Evolutionary conservation across 2,113 vertebrate species (phyloP), one percentile per base, ranked within the genome.

Genomic region (Pelmatolapia mariae): DNA sequence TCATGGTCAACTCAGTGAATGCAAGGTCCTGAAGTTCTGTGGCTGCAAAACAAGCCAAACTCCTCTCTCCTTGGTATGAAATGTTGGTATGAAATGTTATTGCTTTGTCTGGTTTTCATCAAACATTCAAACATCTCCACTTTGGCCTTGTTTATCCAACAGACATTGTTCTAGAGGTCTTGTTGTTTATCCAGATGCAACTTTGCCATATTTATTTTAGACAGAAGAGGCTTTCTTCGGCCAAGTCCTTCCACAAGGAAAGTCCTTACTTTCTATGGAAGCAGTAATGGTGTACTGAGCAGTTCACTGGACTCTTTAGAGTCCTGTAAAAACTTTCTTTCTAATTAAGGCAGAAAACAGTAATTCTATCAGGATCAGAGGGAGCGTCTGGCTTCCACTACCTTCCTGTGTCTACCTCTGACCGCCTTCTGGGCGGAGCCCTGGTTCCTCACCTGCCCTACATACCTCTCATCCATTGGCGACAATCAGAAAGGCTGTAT

Each of bases 21-120:
- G 22, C 6, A 73, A 73, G 0, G 19, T 71, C 22, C n/a, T 15
- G 12, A 71, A 43, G 66, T 0, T 1, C 1, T 71, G 66, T 45
- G 1, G 22, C 66, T 71, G 66, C 22, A 71, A 45, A 71, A 71
- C 38, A 43, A 71, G 66, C 13, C 66, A 43, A 45, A 26, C 40
- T 73, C 68, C 6, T 1, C 0, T 45, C 68, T 24, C 40, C 6
- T 2, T 12, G 43, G 71, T 76, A 11, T 47, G 71, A 73, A 26
- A 26, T 45, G 13, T 71, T 71, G 38, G 26, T 59, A 4, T 31
- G 56, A 33, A 61, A 31, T 63, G 59, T 19, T 7, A 36, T 26
- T 73, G 22, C 40, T 47, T 45, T 16, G 1, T 29, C 16, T 29
- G 15, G 40, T 12, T 76, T 29, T 76, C 24, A 29, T 47, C 22